Evolutionary conservation across 1,140 invertebrate genomes (phyloP), one percentile per base, ranked within the genome.

Genomic region (Aphidius ervi): DNA sequence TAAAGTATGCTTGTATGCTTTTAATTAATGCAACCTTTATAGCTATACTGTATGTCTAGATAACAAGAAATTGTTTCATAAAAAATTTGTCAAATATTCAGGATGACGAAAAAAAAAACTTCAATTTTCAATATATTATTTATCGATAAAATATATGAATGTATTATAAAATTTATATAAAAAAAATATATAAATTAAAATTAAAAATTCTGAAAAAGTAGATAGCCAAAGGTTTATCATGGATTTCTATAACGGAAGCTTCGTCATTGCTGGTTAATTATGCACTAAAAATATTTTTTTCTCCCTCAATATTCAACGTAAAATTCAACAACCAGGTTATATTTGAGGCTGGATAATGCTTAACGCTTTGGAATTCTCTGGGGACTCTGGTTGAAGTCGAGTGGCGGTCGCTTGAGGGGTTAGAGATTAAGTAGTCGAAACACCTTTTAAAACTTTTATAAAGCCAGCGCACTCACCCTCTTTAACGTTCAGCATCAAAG

Each of bases 361-460:
- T 65, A 62, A 49, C 49, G 53, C 50, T 65, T 46, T 59, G 65
- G 65, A 31, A 62, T 65, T 66, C 48, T 31, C 46, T 47, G 43
- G 63, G 63, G 59, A 63, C 46, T 52, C 39, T 46, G 59, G 57
- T 57, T 48, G 23, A 31, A 31, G 2, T 31, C 23, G 56, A 61
- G 59, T 56, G 61, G 53, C 56, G 61, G 48, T 57, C 59, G 56
- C 63, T 52, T 37, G 53, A 63, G 59, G 65, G 58, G 63, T 64
- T 63, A 66, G 64, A 63, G 56, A 73, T 66, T 66, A 67, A 70
- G 67, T 62, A 66, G 54, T 64, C 65, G 65, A 70, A 68, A 71
- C 61, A 70, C 58, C 62, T 70, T 63, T 64, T 69, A 66, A 73
- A 73, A 70, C 56, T 71, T 70, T 68, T 56, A 62, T 62, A 48